Base-by-base conservation (phyloP, 2,797 vertebrate species). In the Lacerta viridis region DNA sequence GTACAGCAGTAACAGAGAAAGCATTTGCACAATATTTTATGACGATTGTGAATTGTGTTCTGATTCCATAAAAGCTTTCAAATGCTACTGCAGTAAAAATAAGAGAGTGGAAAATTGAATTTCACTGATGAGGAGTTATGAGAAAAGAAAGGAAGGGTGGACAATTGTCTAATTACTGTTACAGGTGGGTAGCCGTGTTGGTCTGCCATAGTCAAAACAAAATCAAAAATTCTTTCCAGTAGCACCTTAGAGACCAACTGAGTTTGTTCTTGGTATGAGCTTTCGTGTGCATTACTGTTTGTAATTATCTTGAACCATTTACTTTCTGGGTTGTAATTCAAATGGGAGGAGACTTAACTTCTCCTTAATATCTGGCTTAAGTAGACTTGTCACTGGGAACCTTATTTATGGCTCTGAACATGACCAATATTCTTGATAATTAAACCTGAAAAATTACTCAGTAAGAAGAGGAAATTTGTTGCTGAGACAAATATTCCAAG, bases 261-360 rank as follows among this genome's bases (percentile, higher is more conserved):
- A n/a, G n/a, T n/a, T n/a, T n/a, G n/a, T n/a, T n/a, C n/a, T n/a
- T n/a, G n/a, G n/a, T n/a, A n/a, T n/a, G n/a, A n/a, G n/a, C n/a
- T n/a, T n/a, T n/a, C n/a, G n/a, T n/a, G n/a, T n/a, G n/a, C n/a
- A 71, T 88, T 4, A 83, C 74, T 33, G 46, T 83, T 82, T 88
- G 64, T 90, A 72, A 50, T 93, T 94, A 82, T 82, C 71, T 76
- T 80, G 78, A 82, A 46, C 29, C 46, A 78, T 33, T 86, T 83
- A 78, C 46, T 36, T 46, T 78, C 64, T 69, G 2, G 11, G 59
- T 76, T 86, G 46, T 86, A 64, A 76, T 55, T 15, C 15, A 86
- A 71, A 89, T 36, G 72, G 29, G 41, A 78, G n/a, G 17, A n/a
- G 64, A 29, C 72, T 86, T 89, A 77, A 61, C 83, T 71, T 69